Conservation (phyloP, 1,140 invertebrate species). For the Stenopsyche tienmushanensis region DNA sequence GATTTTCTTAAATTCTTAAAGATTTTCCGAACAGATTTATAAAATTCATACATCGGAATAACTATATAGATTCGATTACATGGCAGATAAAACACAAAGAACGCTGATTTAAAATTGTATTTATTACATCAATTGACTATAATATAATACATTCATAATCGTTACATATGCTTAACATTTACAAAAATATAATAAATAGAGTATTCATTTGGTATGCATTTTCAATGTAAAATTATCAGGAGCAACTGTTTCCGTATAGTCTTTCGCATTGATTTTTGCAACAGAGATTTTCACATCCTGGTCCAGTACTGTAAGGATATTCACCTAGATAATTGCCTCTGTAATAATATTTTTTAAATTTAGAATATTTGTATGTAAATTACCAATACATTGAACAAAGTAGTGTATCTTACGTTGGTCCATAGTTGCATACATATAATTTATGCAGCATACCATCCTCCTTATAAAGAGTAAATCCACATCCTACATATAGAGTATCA, state of each 20-base stretch:
- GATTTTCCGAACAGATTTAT: too few species aligned
- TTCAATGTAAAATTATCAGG: background rate
- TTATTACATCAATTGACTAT: background rate
- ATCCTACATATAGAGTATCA: conserved; percentile 31
- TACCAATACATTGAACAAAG: background rate
- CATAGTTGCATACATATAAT: conserved; percentile 37
- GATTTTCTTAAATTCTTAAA: too few species aligned
- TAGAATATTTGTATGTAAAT: background rate
- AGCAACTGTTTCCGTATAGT: conserved; percentile 13
- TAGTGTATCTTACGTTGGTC: conserved; percentile 28
- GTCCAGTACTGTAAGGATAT: conserved; percentile 13
- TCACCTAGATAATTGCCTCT: conserved; percentile 18
- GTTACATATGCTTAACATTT: too few species aligned
- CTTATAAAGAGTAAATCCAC: conserved; percentile 20
- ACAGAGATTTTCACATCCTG: conserved; percentile 15
- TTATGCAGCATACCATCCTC: conserved; percentile 11
- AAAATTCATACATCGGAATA: too few species aligned
- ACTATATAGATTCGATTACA: too few species aligned
- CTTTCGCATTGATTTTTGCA: conserved; percentile 9
- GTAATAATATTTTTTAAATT: background rate
- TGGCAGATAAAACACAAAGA: background rate
- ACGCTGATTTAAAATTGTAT: background rate
- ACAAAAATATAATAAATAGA: conserved; percentile 2
- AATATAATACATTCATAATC: conserved; percentile 3
- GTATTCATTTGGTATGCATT: background rate